Evolutionary conservation across 2,797 vertebrate species (phyloP).

Genomic region (Sphenodon punctatus): DNA sequence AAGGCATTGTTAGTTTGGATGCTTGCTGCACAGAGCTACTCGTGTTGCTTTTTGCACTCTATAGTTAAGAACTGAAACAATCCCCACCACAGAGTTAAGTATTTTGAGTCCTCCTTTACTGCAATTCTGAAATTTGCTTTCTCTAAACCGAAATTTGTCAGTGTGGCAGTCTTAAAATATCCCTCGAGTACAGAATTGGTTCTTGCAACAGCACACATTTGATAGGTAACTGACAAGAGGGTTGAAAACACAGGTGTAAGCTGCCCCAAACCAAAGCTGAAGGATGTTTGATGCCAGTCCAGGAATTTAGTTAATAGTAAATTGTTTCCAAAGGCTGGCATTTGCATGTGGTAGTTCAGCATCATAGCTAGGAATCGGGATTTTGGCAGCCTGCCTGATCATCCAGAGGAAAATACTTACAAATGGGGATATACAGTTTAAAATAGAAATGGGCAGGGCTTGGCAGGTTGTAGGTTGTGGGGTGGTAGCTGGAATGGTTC

Average conservation of each 20-base stretch:
- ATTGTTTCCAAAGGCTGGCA: neutral
- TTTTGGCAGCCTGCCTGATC: accelerated
- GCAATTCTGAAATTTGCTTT: too few relatives aligned
- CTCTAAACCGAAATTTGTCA: neutral
- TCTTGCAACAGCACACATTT: neutral
- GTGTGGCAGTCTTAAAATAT: neutral
- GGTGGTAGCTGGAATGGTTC: neutral
- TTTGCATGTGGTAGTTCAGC: accelerated
- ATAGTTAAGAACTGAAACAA: neutral
- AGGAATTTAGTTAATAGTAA: accelerated
- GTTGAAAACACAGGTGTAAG: accelerated
- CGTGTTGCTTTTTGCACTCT: neutral
- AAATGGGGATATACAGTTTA: neutral
- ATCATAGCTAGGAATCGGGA: neutral
- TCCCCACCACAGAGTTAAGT: too few relatives aligned
- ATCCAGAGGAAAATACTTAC: too few relatives aligned
- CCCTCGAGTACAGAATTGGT: neutral
- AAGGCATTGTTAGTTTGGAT: too few relatives aligned
- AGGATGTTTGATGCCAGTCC: accelerated
- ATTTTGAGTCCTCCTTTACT: too few relatives aligned
- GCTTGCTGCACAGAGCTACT: too few relatives aligned
- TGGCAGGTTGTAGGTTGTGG: accelerated
- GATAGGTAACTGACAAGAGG: accelerated
- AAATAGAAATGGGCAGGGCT: neutral
- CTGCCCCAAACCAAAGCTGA: neutral